A percentile compares a stretch with the other conserved stretches of the same genome.
These are phyloP conservation scores for Cephalopterus ornatus DNA, from an alignment of 2,113 vertebrate genomes.

Conservation along the genomic window DNA sequence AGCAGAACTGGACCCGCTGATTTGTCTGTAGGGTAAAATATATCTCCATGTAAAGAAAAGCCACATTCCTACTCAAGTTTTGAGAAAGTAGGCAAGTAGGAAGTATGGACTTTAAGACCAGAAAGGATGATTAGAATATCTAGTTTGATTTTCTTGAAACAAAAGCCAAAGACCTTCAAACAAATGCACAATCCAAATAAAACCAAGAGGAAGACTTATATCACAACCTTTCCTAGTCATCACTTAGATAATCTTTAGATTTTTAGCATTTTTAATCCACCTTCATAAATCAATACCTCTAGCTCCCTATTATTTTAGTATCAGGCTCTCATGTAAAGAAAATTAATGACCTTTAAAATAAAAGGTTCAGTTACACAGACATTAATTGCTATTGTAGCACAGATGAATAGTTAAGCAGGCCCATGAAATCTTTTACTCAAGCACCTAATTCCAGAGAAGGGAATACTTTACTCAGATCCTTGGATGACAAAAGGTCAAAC, in stretches of 20 bases:
- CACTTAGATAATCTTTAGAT: background rate
- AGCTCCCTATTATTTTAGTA: constrained; percentile 36
- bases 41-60: background rate
- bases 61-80: background rate
- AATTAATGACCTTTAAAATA: constrained; percentile 68
- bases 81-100: background rate
- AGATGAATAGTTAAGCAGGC: constrained; percentile 6
- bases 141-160: background rate
- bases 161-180: background rate
- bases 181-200: background rate
- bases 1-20: background rate
- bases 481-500: constrained; percentile 62
- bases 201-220: background rate
- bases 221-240: background rate
- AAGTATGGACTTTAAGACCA: background rate
- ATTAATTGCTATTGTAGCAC: constrained; percentile 57
- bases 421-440: background rate
- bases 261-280: constrained; percentile 11
- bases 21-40: background rate
- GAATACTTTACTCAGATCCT: constrained; percentile 39
- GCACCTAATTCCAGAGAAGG: constrained; percentile 2
- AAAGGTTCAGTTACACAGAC: constrained; percentile 46
- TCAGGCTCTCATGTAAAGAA: constrained; percentile 5
- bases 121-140: background rate
- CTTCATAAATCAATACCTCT: background rate